These are phyloP conservation scores for Bryconaethiops microstoma DNA, from an alignment of 2,797 vertebrate species.

Conservation along the genomic window DNA sequence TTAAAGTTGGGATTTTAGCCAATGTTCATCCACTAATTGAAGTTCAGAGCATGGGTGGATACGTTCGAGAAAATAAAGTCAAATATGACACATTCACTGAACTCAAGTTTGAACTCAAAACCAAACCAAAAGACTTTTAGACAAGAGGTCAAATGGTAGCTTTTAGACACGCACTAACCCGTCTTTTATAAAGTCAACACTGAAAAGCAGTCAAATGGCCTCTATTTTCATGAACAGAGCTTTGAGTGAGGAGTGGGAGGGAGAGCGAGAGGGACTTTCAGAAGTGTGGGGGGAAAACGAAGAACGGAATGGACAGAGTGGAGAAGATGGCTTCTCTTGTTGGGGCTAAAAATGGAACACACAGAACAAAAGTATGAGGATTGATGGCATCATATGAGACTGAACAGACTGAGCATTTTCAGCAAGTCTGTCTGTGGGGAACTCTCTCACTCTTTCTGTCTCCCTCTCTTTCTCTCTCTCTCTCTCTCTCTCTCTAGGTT, in stretches of 20 bases:
- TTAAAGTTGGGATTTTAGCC: not conserved
- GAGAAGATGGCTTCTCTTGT: constrained; percentile 64
- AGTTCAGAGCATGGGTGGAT: not conserved
- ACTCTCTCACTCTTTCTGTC: constrained; percentile 9
- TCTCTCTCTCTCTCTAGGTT: constrained; percentile 1
- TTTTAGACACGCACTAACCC: not conserved
- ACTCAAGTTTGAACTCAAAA: not conserved
- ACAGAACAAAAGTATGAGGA: constrained; percentile 64
- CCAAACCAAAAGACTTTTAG: not conserved
- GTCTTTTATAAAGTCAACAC: not conserved
- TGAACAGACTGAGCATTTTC: constrained; percentile 30
- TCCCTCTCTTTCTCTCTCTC: not conserved
- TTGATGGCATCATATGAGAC: constrained; percentile 63
- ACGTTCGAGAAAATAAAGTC: not conserved
- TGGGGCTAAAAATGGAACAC: constrained; percentile 65
- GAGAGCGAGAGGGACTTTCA: constrained; percentile 10
- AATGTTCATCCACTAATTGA: not conserved
- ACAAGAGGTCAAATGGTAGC: not conserved
- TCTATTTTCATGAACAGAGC: not conserved
- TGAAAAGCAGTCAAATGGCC: constrained; percentile 1
- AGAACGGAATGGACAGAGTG: constrained; percentile 50
- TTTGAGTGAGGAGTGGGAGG: not conserved
- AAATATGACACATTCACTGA: not conserved
- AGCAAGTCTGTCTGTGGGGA: constrained; percentile 60
- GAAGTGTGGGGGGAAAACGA: constrained; percentile 56